A percentile compares a stretch with the other conserved stretches of the same genome.
These are phyloP conservation scores for Sphaerophoria rueppellii DNA, from an alignment of 2,888 invertebrate genomes.

Conservation along the genomic window DNA sequence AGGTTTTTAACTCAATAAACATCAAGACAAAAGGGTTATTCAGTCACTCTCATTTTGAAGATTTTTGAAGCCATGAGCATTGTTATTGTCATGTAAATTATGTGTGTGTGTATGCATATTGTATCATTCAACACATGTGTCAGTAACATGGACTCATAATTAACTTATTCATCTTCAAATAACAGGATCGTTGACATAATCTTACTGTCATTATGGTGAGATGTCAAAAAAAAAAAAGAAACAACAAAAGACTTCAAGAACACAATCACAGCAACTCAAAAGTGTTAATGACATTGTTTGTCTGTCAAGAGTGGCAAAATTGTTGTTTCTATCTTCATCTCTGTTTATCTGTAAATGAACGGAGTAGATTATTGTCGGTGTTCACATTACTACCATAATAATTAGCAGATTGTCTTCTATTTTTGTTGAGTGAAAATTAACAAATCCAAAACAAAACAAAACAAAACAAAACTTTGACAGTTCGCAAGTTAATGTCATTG, in stretches of 20 bases:
- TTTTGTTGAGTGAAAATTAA: conserved; percentile 41
- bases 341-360: conserved; percentile 31
- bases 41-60: neutral
- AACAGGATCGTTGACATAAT: conserved; percentile 43
- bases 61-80: neutral
- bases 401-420: conserved; percentile 16
- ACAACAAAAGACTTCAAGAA: conserved; percentile 12
- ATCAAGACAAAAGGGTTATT: conserved; percentile 1
- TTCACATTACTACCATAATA: conserved; percentile 34
- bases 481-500: conserved; percentile 26
- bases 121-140: conserved; percentile 28
- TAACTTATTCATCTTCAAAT: conserved; percentile 31
- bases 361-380: conserved; percentile 4
- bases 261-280: neutral
- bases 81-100: conserved; percentile 22
- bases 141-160: neutral
- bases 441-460: conserved; percentile 34
- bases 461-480: conserved; percentile 10
- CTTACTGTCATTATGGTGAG: conserved; percentile 15
- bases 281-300: conserved; percentile 34
- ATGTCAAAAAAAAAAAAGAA: conserved; percentile 7
- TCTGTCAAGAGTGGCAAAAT: conserved; percentile 10
- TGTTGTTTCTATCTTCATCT: neutral
- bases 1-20: neutral
- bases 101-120: neutral